Conservation (phyloP, 1,140 invertebrate genomes). For the Drosophila quadrilineata region DNA sequence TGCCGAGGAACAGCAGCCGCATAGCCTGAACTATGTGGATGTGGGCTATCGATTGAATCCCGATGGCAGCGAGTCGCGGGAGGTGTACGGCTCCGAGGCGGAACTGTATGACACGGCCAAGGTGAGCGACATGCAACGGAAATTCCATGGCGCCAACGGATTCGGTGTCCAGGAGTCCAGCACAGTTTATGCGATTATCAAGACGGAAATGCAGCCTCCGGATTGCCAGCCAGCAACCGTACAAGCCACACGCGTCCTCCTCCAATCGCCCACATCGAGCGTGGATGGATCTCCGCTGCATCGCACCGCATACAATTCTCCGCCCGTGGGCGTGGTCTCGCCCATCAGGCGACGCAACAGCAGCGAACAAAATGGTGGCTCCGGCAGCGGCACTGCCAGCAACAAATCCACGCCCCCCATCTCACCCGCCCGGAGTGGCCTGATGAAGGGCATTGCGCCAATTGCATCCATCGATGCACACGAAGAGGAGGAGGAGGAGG, state of each 20-base stretch:
- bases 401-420: slow-evolving; percentile 66
- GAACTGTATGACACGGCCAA: slow-evolving; percentile 75
- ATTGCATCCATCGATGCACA: slow-evolving; percentile 70
- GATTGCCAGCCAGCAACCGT: slow-evolving; percentile 40
- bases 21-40: slow-evolving; percentile 76
- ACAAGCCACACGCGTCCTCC: slow-evolving; percentile 14
- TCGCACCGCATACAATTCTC: slow-evolving; percentile 53
- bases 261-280: slow-evolving; percentile 55
- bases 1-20: slow-evolving; percentile 20
- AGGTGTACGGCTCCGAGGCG: slow-evolving; percentile 70
- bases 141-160: slow-evolving; percentile 75
- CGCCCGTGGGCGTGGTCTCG: slow-evolving; percentile 74
- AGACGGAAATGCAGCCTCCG: slow-evolving; percentile 63
- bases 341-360: slow-evolving; percentile 67
- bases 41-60: slow-evolving; percentile 80
- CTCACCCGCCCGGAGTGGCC: slow-evolving; percentile 49
- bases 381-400: slow-evolving; percentile 42
- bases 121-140: slow-evolving; percentile 69
- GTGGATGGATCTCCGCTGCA: slow-evolving; percentile 61
- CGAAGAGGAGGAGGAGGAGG: slow-evolving; percentile 52
- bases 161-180: slow-evolving; percentile 68
- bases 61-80: slow-evolving; percentile 76
- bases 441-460: slow-evolving; percentile 66
- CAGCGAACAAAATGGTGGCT: slow-evolving; percentile 39
- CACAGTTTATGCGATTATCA: slow-evolving; percentile 80